Conservation (phyloP, 2,113 vertebrate genomes). For the Nettapus auritus region DNA sequence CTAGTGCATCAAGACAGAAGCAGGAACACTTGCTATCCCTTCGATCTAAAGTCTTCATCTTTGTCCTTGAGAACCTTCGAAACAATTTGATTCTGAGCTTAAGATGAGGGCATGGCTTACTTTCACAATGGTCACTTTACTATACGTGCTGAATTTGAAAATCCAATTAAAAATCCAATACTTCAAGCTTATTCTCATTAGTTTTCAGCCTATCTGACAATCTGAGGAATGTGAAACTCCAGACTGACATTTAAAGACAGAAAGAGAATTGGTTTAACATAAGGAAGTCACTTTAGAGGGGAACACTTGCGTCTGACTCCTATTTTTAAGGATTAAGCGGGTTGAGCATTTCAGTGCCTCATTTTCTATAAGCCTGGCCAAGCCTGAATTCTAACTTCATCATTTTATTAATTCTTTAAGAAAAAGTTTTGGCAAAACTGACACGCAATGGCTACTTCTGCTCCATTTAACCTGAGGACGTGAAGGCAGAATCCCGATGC, state of each 20-base stretch:
- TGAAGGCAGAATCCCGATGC: background rate
- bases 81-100: background rate
- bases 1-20: background rate
- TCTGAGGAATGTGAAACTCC: background rate
- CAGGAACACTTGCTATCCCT: background rate
- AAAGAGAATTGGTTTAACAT: background rate
- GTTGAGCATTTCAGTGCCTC: background rate
- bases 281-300: background rate
- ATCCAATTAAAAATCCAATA: constrained; percentile 19
- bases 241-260: background rate
- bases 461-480: background rate
- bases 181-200: background rate
- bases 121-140: background rate
- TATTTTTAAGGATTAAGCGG: background rate
- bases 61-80: background rate
- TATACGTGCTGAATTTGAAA: background rate
- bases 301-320: background rate
- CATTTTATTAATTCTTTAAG: background rate
- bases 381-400: background rate
- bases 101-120: background rate
- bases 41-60: background rate
- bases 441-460: background rate
- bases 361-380: background rate
- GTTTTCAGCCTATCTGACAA: background rate
- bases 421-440: background rate